These are phyloP conservation scores for Zaprionus kolodkinae DNA, from an alignment of 1,140 invertebrate species.

Conservation along the genomic window DNA sequence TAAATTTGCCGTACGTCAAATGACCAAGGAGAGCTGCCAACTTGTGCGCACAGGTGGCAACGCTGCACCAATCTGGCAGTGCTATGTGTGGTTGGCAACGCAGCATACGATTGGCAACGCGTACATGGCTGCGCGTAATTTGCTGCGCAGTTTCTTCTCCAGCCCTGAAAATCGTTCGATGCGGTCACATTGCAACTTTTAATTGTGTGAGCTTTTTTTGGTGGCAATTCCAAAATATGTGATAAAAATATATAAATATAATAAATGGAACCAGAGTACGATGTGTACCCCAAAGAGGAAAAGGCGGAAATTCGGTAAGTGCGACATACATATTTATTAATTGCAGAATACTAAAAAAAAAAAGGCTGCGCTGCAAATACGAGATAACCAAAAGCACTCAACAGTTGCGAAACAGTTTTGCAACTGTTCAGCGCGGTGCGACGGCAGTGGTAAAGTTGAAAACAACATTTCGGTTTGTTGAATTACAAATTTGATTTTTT, in stretches of 20 bases:
- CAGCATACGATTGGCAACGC: constrained; percentile 6
- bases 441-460: background rate
- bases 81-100: background rate
- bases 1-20: constrained; percentile 43
- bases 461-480: background rate
- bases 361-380: background rate
- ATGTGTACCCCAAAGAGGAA: too few relatives aligned
- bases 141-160: background rate
- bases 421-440: background rate
- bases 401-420: background rate
- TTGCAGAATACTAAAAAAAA: background rate
- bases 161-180: constrained; percentile 22
- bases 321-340: background rate
- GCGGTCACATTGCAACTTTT: background rate
- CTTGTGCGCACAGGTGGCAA: constrained; percentile 12
- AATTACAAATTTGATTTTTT: background rate
- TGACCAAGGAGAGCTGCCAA: constrained; percentile 37
- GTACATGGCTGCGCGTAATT: background rate
- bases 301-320: background rate
- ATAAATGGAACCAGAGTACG: background rate
- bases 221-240: constrained; percentile 6
- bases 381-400: too few relatives aligned
- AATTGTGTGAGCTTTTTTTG: background rate
- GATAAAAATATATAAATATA: too few relatives aligned
- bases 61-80: background rate